Conservation (phyloP, 2,888 invertebrate genomes). For the Hirtodrosophila duncani region DNA sequence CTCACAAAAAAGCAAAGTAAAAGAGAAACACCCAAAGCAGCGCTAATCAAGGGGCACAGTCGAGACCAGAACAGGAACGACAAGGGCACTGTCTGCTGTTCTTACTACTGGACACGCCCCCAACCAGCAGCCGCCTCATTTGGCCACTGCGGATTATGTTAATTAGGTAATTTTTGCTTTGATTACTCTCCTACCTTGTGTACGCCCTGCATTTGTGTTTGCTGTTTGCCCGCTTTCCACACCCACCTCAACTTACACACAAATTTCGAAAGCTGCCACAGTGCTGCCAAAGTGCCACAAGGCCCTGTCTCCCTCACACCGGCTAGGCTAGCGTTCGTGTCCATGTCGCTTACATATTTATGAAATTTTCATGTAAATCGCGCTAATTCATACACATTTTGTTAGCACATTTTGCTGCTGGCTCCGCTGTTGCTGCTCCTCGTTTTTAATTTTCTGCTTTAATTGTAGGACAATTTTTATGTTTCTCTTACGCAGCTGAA, state of each 20-base stretch:
- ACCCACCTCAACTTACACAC: slow-evolving; percentile 15
- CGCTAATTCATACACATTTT: slow-evolving; percentile 67
- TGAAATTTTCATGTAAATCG: slow-evolving; percentile 69
- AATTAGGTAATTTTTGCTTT: slow-evolving; percentile 75
- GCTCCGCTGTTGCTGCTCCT: slow-evolving; percentile 10
- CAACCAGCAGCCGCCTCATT: slow-evolving; percentile 55
- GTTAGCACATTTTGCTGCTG: slow-evolving; percentile 7
- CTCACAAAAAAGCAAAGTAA: slow-evolving; percentile 9
- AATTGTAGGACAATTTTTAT: slow-evolving; percentile 60
- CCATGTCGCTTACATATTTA: slow-evolving; percentile 62
- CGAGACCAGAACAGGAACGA: slow-evolving; percentile 9
- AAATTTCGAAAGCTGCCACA: too few species aligned
- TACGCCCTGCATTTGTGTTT: slow-evolving; percentile 34
- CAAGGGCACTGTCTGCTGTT: slow-evolving; percentile 11
- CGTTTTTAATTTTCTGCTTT: slow-evolving; percentile 39
- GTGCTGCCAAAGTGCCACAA: too few species aligned
- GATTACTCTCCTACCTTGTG: slow-evolving; percentile 63
- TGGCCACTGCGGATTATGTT: slow-evolving; percentile 74
- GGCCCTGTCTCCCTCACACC: background rate
- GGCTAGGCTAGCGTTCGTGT: slow-evolving; percentile 12
- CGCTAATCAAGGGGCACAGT: slow-evolving; percentile 61
- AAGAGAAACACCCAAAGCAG: slow-evolving; percentile 34
- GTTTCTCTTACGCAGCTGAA: slow-evolving; percentile 27
- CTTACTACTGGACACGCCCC: slow-evolving; percentile 22
- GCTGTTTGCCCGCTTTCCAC: slow-evolving; percentile 12